phyloP scores from a whole-genome alignment of 2,113 vertebrate genomes.

The Syrmaticus mikado region DNA sequence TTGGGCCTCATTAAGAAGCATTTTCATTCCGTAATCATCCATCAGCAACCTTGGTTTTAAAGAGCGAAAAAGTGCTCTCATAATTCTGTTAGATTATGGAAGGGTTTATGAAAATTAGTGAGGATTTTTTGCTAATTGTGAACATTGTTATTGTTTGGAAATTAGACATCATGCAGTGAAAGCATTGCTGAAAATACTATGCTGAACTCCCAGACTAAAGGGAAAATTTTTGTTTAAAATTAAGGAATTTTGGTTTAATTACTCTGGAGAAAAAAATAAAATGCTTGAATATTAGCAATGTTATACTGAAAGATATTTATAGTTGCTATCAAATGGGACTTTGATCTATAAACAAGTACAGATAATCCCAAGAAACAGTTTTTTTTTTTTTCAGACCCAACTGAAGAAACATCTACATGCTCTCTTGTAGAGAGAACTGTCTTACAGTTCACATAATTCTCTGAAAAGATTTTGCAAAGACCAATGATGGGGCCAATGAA shows the following conservation, averaged over 20 bases:
- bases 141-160: not conserved
- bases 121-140: not conserved
- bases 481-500: not conserved
- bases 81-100: not conserved
- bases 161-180: not conserved
- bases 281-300: not conserved
- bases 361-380: not conserved
- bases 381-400: not conserved
- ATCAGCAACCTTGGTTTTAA: not conserved
- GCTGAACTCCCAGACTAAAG: not conserved
- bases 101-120: not conserved
- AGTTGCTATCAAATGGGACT: not conserved
- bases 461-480: not conserved
- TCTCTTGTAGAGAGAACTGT: not conserved
- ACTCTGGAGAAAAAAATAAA: fast-evolving
- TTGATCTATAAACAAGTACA: not conserved
- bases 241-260: not conserved
- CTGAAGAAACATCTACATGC: not conserved
- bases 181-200: not conserved
- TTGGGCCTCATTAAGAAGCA: not conserved
- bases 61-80: not conserved
- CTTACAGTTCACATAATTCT: not conserved
- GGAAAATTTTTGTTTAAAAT: not conserved
- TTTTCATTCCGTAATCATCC: not conserved
- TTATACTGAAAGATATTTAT: not conserved